Percentiles rank a stretch among this genome's conserved stretches.
Conservation (phyloP, 2,113 vertebrate genomes). For the Vulpes vulpes region DNA sequence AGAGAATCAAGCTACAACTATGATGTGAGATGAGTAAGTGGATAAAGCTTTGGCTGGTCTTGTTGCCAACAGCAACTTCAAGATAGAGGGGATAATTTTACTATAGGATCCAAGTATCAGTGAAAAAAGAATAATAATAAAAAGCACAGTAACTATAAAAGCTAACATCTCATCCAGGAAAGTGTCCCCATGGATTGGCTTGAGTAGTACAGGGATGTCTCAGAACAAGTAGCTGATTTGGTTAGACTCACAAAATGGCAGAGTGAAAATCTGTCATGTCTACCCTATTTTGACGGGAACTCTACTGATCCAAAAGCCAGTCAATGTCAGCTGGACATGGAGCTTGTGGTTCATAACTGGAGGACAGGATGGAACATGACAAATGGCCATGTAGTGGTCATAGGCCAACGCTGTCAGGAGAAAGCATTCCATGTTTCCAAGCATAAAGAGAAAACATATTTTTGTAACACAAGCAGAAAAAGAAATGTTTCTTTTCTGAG, state of each 20-base stretch:
- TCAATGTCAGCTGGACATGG: neutral
- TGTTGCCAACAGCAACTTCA: neutral
- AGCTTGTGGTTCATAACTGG: neutral
- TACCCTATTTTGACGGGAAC: neutral
- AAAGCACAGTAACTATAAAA: neutral
- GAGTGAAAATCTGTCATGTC: neutral
- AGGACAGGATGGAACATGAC: constrained; percentile 14
- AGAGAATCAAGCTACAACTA: neutral
- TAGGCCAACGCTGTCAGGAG: constrained; percentile 56
- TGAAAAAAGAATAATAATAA: neutral
- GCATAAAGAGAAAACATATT: constrained; percentile 34
- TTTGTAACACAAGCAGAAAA: neutral
- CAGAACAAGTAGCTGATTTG: constrained; percentile 57
- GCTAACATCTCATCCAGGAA: neutral
- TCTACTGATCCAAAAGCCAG: neutral
- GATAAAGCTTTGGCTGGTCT: constrained; percentile 28
- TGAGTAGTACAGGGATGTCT: neutral
- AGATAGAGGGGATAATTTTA: neutral
- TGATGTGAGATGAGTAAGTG: constrained; percentile 46
- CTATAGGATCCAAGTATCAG: neutral
- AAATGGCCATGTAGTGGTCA: constrained; percentile 56
- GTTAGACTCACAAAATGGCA: constrained; percentile 30
- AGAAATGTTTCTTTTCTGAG: neutral
- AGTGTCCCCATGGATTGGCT: neutral
- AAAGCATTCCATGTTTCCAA: constrained; percentile 39